Percentiles rank a stretch among this genome's conserved stretches.
These are phyloP conservation scores for Ictalurus furcatus DNA, from an alignment of 2,113 vertebrate species.

Conservation along the genomic window DNA sequence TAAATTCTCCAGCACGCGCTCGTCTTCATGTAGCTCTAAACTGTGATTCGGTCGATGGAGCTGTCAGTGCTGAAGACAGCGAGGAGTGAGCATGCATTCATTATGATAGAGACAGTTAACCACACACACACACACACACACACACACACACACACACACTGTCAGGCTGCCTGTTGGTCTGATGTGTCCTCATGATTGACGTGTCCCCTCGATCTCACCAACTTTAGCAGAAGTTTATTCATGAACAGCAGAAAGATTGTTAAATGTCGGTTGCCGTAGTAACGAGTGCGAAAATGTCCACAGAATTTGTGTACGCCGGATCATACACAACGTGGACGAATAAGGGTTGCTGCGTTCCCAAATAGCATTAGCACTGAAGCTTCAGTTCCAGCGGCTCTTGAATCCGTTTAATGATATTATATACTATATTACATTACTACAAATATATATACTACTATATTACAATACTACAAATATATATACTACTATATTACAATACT, in stretches of 20 bases:
- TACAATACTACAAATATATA: too few relatives aligned
- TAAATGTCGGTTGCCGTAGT: neutral
- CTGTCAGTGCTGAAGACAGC: conserved; percentile 63
- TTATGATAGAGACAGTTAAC: conserved; percentile 74
- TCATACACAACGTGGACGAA: neutral
- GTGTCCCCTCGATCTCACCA: conserved; percentile 37
- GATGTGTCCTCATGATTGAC: conserved; percentile 26
- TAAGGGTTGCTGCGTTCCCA: neutral
- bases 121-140: conserved; percentile 20
- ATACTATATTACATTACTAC: too few relatives aligned
- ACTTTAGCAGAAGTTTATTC: neutral
- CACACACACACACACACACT: conserved; percentile 40
- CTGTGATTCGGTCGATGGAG: conserved; percentile 72
- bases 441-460: too few relatives aligned
- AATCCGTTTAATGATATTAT: too few relatives aligned
- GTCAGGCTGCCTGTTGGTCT: conserved; percentile 53
- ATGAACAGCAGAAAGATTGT: conserved; percentile 22
- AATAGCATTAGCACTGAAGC: neutral
- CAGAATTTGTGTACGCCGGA: neutral
- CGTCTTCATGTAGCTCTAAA: conserved; percentile 62
- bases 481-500: too few relatives aligned
- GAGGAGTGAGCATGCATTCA: conserved; percentile 75
- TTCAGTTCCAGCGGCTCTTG: neutral
- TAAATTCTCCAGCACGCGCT: conserved; percentile 32
- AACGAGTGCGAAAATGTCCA: conserved; percentile 5